A percentile compares a stretch with the other conserved stretches of the same genome.
Conservation (phyloP, 2,797 vertebrate species). For the Myotis planiceps region DNA sequence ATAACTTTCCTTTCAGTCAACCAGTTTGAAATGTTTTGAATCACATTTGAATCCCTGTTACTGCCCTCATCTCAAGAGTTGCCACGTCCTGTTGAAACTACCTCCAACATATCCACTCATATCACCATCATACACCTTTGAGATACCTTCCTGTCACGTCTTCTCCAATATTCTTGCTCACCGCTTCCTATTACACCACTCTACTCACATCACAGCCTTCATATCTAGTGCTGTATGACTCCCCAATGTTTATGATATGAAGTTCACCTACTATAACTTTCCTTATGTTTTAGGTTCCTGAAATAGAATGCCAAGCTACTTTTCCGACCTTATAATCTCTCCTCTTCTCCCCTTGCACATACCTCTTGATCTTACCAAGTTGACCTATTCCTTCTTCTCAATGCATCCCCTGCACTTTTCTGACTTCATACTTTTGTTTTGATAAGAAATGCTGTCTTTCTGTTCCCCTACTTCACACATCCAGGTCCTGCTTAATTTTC, state of each 20-base stretch:
- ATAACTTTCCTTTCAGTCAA: neutral
- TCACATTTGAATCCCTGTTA: neutral
- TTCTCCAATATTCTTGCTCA: neutral
- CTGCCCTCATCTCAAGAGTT: neutral
- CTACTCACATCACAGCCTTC: neutral
- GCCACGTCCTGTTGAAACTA: neutral
- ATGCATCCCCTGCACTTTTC: neutral
- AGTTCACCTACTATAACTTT: neutral
- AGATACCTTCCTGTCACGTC: neutral
- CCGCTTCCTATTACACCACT: neutral
- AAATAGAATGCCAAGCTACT: neutral
- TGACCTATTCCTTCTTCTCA: neutral
- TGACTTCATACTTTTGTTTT: neutral
- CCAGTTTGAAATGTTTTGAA: neutral
- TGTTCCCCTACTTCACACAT: neutral
- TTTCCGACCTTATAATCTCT: neutral
- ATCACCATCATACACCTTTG: neutral
- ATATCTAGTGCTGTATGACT: neutral
- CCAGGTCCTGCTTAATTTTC: neutral
- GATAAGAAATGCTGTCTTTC: neutral
- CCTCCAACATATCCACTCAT: neutral
- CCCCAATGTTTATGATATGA: neutral
- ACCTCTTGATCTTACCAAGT: neutral
- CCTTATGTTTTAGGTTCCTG: neutral
- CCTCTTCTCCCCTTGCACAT: neutral